These are phyloP conservation scores for Synergus japonicus DNA, from an alignment of 2,888 invertebrate genomes.

Conservation along the genomic window DNA sequence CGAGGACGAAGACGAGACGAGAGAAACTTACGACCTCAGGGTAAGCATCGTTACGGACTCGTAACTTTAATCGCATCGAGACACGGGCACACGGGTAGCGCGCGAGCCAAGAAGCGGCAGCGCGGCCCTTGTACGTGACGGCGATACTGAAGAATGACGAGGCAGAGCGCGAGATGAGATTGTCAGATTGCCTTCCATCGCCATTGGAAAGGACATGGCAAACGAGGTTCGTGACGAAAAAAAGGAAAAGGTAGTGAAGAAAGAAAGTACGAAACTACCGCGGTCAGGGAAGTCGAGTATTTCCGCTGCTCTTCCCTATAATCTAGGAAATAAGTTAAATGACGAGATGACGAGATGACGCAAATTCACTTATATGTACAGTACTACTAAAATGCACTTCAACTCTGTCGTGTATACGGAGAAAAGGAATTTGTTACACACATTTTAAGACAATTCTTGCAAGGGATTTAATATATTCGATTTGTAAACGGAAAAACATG, in stretches of 20 bases:
- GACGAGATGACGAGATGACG: conserved; percentile 28
- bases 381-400: background rate
- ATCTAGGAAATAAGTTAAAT: conserved; percentile 6
- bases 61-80: conserved; percentile 64
- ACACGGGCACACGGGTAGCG: conserved; percentile 49
- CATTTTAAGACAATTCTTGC: background rate
- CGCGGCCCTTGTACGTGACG: conserved; percentile 59
- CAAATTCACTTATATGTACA: conserved; percentile 8
- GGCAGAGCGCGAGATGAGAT: conserved; percentile 61
- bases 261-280: conserved; percentile 6
- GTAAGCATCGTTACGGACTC: conserved; percentile 61
- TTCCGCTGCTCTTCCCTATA: background rate
- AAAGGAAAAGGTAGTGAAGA: background rate
- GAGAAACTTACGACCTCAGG: conserved; percentile 55
- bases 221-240: conserved; percentile 40
- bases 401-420: background rate
- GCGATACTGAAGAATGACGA: conserved; percentile 60
- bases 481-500: too few relatives aligned
- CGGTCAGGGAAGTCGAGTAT: background rate
- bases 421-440: background rate
- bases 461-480: too few relatives aligned
- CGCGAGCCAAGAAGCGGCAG: conserved; percentile 52
- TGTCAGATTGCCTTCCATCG: conserved; percentile 58
- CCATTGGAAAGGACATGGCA: conserved; percentile 46
- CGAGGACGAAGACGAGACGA: conserved; percentile 37